phyloP scores from a whole-genome alignment of 2,797 vertebrate species.

The Acrossocheilus wenchowensis region DNA sequence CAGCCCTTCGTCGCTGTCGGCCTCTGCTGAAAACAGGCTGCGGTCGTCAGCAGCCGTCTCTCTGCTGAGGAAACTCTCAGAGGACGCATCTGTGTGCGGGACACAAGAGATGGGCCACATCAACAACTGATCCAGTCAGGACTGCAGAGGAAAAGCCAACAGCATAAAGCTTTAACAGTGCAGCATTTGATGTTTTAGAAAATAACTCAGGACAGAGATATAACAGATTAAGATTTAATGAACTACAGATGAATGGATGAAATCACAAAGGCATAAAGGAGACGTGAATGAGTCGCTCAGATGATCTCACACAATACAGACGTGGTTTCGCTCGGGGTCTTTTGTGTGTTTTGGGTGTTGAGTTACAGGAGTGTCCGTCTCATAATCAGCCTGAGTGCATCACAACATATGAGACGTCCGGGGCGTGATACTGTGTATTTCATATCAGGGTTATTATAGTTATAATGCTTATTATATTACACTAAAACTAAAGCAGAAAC shows the following conservation, averaged over 20 bases:
- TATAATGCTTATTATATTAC: neutral
- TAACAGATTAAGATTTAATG: neutral
- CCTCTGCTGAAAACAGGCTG: slow-evolving; percentile 75
- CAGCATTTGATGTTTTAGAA: neutral
- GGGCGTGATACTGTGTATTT: neutral
- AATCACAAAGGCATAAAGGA: neutral
- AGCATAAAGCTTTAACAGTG: neutral
- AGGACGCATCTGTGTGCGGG: slow-evolving; percentile 72
- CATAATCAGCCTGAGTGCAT: neutral
- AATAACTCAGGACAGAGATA: neutral
- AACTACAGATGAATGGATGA: neutral
- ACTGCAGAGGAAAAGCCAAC: neutral
- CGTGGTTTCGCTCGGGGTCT: neutral
- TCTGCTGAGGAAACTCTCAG: slow-evolving; percentile 68
- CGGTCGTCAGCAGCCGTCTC: slow-evolving; percentile 64
- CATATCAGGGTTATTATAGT: neutral
- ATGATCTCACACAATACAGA: slow-evolving; percentile 13
- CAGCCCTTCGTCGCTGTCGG: slow-evolving; percentile 74
- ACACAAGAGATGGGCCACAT: neutral
- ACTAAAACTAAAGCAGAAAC: neutral
- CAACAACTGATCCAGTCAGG: neutral
- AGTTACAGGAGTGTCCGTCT: slow-evolving; percentile 24
- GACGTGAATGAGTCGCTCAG: neutral
- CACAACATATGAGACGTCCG: slow-evolving; percentile 1
- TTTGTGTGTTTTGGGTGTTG: slow-evolving; percentile 31